Evolutionary conservation across 2,113 vertebrate species (phyloP), one percentile per base, ranked within the genome.

Genomic region (Plecotus auritus): DNA sequence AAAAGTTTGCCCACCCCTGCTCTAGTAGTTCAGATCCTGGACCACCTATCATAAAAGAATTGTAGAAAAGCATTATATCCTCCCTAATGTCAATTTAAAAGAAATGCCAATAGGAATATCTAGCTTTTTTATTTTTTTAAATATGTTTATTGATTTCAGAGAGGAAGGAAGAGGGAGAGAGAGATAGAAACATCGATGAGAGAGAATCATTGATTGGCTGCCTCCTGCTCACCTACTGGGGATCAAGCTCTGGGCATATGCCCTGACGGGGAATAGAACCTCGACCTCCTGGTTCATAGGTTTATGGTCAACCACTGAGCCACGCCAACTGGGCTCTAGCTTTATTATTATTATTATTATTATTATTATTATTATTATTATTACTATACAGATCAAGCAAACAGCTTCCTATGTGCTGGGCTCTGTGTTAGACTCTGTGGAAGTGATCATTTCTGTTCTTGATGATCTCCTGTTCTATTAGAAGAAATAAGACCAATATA

Each of bases 401-500:
- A 80, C 8, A 69, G 32, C 18, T 91, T 92, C 32, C 26, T 56
- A n/a, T 90, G 42, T 47, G 14, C 51, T 13, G 14, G 87, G 11
- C 8, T 22, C 61, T 8, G 18, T 86, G 84, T 47, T 88, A 35
- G 77, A n/a, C 40, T 84, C 70, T 47, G 7, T 82, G 61, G 40
- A 85, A 80, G 37, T 64, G 54, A 81, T 88, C 59, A 11, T 77
- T 40, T 59, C 32, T 92, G 32, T 2, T 83, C 22, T 77, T 47
- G 51, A 32, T 30, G 28, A 74, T 51, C n/a, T 74, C 45, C 9
- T 80, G 18, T 81, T 90, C 40, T 74, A 18, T 56, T 88, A 56
- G 59, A 90, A 94, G 32, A 94, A 93, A 90, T 88, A 80, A 30
- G 54, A 35, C 70, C 90, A 82, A 30, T 69, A 47, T 73, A 28